Evolutionary conservation across 1,140 invertebrate species (phyloP), one percentile per base, ranked within the genome.

Genomic region (Danaus plexippus): DNA sequence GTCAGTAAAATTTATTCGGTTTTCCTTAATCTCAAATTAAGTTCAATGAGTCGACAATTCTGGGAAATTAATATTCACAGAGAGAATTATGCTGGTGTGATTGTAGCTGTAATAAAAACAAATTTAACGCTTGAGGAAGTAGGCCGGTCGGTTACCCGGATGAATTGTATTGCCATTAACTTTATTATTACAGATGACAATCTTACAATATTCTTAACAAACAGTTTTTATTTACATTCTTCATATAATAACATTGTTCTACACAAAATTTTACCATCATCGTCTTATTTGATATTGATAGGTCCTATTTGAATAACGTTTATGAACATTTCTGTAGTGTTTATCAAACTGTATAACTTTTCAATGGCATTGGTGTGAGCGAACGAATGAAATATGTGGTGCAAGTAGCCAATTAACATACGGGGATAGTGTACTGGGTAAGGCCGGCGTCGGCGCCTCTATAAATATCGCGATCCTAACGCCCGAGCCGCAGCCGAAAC

Each of bases 371-470:
- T 85, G 80, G 64, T 63, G 66, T 68, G 71, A 77, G 75, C 71
- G 73, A 67, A 74, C 72, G 71, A 74, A 68, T 74, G 74, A 80
- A 81, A 84, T 80, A 83, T 80, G 74, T 73, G 75, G 67, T 71
- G 69, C 75, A 80, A 80, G 78, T 76, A 77, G 80, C 78, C 77
- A 85, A 85, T 82, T 83, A 85, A 79, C 72, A 77, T 73, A 77
- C 69, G 75, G 71, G 22, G 74, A 80, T 80, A 74, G 74, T 73
- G 69, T 32, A 32, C 22, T 32, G 22, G 22, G 22, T 73, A 77
- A 74, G 78, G 78, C 77, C 78, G 75, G 73, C 77, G 82, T 75
- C 77, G 77, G 73, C 73, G 77, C 71, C 75, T 75, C 80, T 85
- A 85, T 77, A 82, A 85, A 85, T 85, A 83, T 69, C 77, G 60